A percentile compares a stretch with the other conserved stretches of the same genome.
Conservation (phyloP, 1,140 invertebrate species). For the Papilio polyxenes region DNA sequence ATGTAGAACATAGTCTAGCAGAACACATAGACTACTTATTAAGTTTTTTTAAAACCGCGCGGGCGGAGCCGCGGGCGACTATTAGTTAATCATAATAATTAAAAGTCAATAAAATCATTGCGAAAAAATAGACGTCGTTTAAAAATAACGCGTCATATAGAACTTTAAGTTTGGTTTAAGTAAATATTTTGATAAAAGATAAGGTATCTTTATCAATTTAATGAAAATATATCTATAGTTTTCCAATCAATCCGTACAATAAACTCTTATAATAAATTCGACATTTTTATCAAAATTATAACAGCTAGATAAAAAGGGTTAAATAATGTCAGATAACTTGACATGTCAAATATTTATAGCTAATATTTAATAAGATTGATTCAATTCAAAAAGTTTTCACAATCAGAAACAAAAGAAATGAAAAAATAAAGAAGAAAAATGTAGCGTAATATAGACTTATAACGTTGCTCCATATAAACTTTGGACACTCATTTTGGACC, state of each 20-base stretch:
- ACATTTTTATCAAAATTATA: constrained; percentile 19
- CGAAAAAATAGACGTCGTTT: too few species aligned
- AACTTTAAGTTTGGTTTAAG: neutral
- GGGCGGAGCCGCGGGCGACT: too few species aligned
- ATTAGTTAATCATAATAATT: neutral
- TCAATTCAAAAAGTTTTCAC: too few species aligned
- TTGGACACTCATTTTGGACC: too few species aligned
- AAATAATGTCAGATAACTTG: neutral
- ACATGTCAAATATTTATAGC: neutral
- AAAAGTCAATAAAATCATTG: neutral
- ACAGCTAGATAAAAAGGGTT: neutral
- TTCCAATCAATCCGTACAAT: constrained; percentile 5
- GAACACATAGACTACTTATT: too few species aligned
- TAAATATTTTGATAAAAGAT: neutral
- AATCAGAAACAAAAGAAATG: too few species aligned
- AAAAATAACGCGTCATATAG: too few species aligned
- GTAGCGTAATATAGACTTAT: too few species aligned
- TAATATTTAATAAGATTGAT: neutral
- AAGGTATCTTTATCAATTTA: neutral
- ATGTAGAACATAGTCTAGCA: too few species aligned
- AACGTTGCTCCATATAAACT: too few species aligned
- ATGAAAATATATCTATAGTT: neutral
- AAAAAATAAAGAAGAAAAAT: too few species aligned
- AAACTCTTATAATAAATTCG: neutral
- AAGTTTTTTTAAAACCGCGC: too few species aligned